Percentiles rank a stretch among this genome's conserved stretches.
Conservation (phyloP, 2,797 vertebrate species). For the Liparis tanakae region DNA sequence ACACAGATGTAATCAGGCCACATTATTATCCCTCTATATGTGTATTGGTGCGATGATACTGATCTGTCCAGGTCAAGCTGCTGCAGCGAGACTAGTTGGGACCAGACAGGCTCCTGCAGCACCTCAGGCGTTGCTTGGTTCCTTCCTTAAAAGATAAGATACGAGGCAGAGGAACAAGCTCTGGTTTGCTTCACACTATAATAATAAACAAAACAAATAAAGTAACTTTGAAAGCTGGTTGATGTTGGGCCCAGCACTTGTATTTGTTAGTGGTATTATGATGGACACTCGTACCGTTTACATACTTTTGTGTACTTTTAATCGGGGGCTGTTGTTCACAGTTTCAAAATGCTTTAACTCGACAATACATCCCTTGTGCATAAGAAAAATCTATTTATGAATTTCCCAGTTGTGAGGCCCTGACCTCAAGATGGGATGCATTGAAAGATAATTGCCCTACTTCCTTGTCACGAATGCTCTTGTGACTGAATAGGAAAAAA, state of each 20-base stretch:
- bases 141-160: constrained; percentile 8
- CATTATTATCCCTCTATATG: not conserved
- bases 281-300: not conserved
- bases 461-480: not conserved
- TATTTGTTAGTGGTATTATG: not conserved
- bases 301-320: not conserved
- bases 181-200: constrained; percentile 2
- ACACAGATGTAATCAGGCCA: not conserved
- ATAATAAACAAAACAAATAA: not conserved
- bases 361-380: no score
- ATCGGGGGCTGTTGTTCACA: not conserved
- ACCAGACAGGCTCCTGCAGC: constrained; percentile 29
- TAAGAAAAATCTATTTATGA: not conserved
- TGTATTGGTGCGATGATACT: not conserved
- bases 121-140: constrained; percentile 1
- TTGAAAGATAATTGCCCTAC: not conserved
- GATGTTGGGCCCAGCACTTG: not conserved
- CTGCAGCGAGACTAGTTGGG: constrained; percentile 27
- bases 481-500: not conserved
- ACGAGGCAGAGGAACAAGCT: not conserved
- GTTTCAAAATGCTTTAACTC: not conserved
- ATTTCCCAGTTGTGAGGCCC: not conserved
- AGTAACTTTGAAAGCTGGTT: not conserved
- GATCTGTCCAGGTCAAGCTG: not conserved
- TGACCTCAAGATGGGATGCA: not conserved